Base-by-base conservation (phyloP, 2,888 invertebrate genomes). In the Amaurobius ferox region DNA sequence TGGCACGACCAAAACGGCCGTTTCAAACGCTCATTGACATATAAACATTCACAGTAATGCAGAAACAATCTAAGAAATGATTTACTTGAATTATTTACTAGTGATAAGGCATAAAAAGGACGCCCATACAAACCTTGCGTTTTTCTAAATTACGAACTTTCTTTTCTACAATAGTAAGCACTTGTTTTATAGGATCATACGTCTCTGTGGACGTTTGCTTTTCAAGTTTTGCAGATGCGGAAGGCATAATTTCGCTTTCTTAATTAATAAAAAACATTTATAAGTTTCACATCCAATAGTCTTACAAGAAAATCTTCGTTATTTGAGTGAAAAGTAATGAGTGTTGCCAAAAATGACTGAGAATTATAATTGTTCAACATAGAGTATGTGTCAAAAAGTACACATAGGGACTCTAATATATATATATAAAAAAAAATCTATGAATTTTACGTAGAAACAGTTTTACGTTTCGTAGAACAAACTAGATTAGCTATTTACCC, bases 61-160 rank as follows among this genome's bases (percentile, higher is more conserved):
- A n/a, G n/a, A n/a, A n/a, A n/a, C n/a, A n/a, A n/a, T n/a, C n/a
- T n/a, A n/a, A n/a, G n/a, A n/a, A n/a, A n/a, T n/a, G n/a, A n/a
- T n/a, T n/a, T n/a, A n/a, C n/a, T n/a, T n/a, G n/a, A n/a, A n/a
- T n/a, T n/a, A n/a, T n/a, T n/a, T n/a, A n/a, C n/a, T n/a, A n/a
- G n/a, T n/a, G n/a, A n/a, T n/a, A n/a, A n/a, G n/a, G n/a, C n/a
- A 2, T 44, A 35, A 19, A 74, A 40, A 70, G 70, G 66, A 66
- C 66, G 66, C 66, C 30, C 32, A 66, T 68, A 79, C 86, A 40
- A 68, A 86, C 98, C 96, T 98, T 98, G 91, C 98, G 94, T 93
- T 98, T 98, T 92, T 98, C 98, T 93, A 98, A 94, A 93, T 98
- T 98, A 90, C 98, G 95, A 92, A 98, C 97, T 94, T 98, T 98